Percentiles rank a stretch among this genome's conserved stretches.
Conservation (phyloP, 2,888 invertebrate genomes). For the Cordilura impudica region DNA sequence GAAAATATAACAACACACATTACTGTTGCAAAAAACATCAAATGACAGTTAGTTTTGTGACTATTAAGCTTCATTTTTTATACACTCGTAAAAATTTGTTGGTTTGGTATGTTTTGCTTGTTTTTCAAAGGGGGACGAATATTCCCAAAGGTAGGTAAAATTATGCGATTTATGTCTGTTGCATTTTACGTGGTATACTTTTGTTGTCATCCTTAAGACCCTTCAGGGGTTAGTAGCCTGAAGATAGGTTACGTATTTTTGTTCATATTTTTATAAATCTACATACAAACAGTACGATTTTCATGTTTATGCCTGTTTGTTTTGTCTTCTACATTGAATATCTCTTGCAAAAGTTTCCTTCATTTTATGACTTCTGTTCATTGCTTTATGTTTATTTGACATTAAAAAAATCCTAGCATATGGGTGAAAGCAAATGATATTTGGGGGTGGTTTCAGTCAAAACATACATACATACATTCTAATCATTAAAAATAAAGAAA, state of each 20-base stretch:
- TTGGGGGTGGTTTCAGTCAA: conserved; percentile 45
- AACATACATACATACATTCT: no score
- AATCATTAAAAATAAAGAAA: conserved; percentile 16
- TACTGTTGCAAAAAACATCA: conserved; percentile 47
- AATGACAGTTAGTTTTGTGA: conserved; percentile 52
- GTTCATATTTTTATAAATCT: conserved; percentile 8
- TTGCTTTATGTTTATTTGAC: conserved; percentile 51
- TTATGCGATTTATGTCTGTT: conserved; percentile 64
- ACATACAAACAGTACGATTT: conserved; percentile 36
- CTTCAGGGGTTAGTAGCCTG: conserved; percentile 54
- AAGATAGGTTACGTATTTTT: conserved; percentile 56
- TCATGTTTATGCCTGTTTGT: conserved; percentile 35
- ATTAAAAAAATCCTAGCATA: conserved; percentile 53
- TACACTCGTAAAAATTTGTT: conserved; percentile 43
- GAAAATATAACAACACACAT: conserved; percentile 49
- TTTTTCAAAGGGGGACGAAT: background rate
- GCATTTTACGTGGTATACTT: conserved; percentile 38
- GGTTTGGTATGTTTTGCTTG: background rate
- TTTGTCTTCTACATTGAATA: conserved; percentile 28
- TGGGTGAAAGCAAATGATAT: conserved; percentile 18
- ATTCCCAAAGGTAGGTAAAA: conserved; percentile 66
- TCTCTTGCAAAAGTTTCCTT: background rate
- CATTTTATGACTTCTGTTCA: conserved; percentile 34
- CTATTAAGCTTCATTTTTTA: conserved; percentile 42
- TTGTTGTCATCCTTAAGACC: conserved; percentile 32